Conservation (phyloP, 2,888 invertebrate genomes). For the Sarcophaga variegata region DNA sequence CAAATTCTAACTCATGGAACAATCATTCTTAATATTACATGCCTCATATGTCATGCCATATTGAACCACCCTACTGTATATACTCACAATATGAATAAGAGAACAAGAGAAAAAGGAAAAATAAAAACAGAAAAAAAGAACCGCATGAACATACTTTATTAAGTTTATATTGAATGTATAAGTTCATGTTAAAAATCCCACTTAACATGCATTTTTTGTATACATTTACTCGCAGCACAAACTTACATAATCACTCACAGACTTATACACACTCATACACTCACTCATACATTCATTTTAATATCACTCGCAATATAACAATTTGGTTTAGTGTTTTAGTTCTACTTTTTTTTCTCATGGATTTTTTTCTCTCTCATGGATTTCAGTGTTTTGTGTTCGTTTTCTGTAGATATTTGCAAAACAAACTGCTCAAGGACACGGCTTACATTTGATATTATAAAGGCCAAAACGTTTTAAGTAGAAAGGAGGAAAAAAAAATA, state of each 20-base stretch:
- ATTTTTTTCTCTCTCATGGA: not conserved
- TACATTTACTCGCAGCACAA: not conserved
- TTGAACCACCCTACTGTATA: too few relatives aligned
- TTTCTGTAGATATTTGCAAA: conserved; percentile 41
- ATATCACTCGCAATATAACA: conserved; percentile 38
- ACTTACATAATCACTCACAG: too few relatives aligned
- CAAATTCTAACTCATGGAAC: too few relatives aligned
- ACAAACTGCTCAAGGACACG: conserved; percentile 64
- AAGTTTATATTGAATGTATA: conserved; percentile 55
- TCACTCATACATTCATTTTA: conserved; percentile 34
- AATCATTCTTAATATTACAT: too few relatives aligned
- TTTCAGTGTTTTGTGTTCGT: not conserved
- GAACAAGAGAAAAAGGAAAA: conserved; percentile 1
- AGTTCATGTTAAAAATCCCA: conserved; percentile 63
- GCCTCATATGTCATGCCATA: too few relatives aligned
- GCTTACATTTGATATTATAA: conserved; percentile 61
- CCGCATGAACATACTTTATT: conserved; percentile 28
- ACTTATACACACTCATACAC: too few relatives aligned
- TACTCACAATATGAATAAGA: not conserved
- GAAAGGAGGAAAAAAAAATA: conserved; percentile 23
- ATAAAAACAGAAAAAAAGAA: not conserved
- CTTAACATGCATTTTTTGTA: conserved; percentile 47
- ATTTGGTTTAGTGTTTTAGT: conserved; percentile 47
- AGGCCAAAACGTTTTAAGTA: conserved; percentile 57
- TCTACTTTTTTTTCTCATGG: not conserved